Conservation (phyloP, 2,888 invertebrate species). For the Agrochola litura region DNA sequence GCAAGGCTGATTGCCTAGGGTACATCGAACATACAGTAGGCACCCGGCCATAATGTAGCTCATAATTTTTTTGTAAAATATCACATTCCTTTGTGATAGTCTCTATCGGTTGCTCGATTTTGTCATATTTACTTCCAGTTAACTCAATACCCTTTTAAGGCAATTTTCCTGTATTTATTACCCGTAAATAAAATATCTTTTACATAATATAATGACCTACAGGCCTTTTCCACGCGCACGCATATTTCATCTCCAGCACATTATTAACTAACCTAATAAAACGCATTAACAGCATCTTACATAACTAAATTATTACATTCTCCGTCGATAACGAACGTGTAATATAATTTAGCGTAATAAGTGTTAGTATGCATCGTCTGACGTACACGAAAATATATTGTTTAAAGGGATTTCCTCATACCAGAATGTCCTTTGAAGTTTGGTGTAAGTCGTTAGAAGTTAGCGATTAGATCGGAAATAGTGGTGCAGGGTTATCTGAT, state of each 20-base stretch:
- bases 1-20: background rate
- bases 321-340: slow-evolving; percentile 31
- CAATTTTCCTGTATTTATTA: background rate
- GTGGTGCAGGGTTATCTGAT: background rate
- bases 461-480: slow-evolving; percentile 18
- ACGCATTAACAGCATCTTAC: slow-evolving; percentile 21
- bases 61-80: no score
- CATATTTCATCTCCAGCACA: slow-evolving; percentile 37
- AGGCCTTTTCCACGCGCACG: background rate
- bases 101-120: no score
- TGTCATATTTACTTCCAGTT: no score
- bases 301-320: slow-evolving; percentile 17
- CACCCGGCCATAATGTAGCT: no score
- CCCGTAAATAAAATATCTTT: background rate
- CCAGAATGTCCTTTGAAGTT: slow-evolving; percentile 61
- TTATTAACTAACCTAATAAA: slow-evolving; percentile 39
- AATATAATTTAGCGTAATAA: slow-evolving; percentile 49
- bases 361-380: slow-evolving; percentile 52
- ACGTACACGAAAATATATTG: slow-evolving; percentile 66
- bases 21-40: background rate
- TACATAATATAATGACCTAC: no score
- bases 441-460: slow-evolving; percentile 41
- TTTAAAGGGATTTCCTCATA: slow-evolving; percentile 68
- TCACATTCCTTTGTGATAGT: no score
- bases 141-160: background rate